Base-by-base conservation (phyloP, 2,888 invertebrate species). In the Synanthedon vespiformis region DNA sequence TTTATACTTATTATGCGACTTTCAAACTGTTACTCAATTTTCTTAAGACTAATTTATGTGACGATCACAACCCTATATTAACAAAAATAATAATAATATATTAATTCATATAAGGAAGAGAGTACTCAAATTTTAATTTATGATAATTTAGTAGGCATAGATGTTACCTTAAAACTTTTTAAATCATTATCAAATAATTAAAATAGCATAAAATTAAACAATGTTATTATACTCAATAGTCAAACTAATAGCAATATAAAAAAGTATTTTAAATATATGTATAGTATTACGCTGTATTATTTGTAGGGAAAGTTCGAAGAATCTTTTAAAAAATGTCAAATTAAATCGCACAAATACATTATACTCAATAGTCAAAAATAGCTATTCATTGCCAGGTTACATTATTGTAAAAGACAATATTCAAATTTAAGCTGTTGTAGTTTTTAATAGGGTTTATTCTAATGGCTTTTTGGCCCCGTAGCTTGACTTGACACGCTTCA, bases 371-470 rank as follows among this genome's bases (percentile, higher is more conserved):
- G 56, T 41, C 34, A 34, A 34, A 44, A 44, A 44, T 44, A 44
- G 44, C 44, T 44, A 44, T 13, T n/a, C 44, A 44, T n/a, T 44
- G 14, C 14, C 44, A 14, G 13, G 34, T 54, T 53, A 57, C 53
- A 50, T 56, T 44, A 53, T 59, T 59, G 55, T 58, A 60, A 60
- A 58, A 54, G 65, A 66, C 62, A 68, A 68, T 68, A 65, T 64
- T 60, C 55, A 57, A 55, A 55, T 58, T 54, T 56, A 59, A 55
- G 53, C 51, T 56, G 54, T 53, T 48, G 49, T 50, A 52, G 40
- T 41, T 50, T 18, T 48, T 18, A 51, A 5, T 57, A 55, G 50
- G 52, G 52, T 58, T 55, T 56, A 49, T 40, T 53, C 34, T 34
- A 34, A 34, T 53, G 63, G 61, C 61, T 61, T 60, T 58, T 59